A percentile compares a stretch with the other conserved stretches of the same genome.
phyloP scores from a whole-genome alignment of 1,140 invertebrate genomes.

The Oryctes rhinoceros region DNA sequence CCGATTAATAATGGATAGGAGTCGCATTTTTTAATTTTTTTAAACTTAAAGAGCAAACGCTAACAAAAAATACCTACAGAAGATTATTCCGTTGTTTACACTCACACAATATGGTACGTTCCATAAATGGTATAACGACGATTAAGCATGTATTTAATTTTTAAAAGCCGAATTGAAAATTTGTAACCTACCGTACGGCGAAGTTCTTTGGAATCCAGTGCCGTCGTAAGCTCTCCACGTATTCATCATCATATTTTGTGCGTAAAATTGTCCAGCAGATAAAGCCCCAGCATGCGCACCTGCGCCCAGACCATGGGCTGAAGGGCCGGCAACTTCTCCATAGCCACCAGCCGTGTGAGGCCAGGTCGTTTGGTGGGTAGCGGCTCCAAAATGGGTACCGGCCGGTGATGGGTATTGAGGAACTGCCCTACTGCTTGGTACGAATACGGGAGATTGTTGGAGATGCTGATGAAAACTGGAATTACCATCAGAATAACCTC shows the following conservation, averaged over 20 bases:
- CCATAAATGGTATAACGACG: no score
- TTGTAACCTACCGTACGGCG: conserved; percentile 71
- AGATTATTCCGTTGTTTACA: no score
- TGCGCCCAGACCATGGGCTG: conserved; percentile 54
- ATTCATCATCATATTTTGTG: conserved; percentile 79
- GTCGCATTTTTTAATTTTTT: no score
- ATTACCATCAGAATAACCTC: conserved; percentile 60
- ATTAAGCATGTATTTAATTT: no score
- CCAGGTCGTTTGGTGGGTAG: conserved; percentile 57
- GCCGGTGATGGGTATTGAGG: conserved; percentile 60
- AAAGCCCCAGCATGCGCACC: conserved; percentile 53
- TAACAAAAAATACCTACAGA: no score
- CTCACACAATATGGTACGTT: no score
- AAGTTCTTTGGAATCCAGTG: conserved; percentile 75
- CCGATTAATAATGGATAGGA: no score
- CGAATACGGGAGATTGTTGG: conserved; percentile 63
- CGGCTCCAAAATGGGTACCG: conserved; percentile 53
- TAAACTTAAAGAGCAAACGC: no score
- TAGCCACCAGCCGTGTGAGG: conserved; percentile 56
- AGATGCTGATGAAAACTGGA: conserved; percentile 59
- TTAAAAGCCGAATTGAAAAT: no score
- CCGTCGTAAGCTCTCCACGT: conserved; percentile 81
- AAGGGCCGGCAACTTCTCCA: conserved; percentile 57
- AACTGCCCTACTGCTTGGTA: conserved; percentile 63
- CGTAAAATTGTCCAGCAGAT: conserved; percentile 69